Evolutionary conservation across 2,797 vertebrate genomes (phyloP), one percentile per base, ranked within the genome.

Genomic region (Tragelaphus oryx): DNA sequence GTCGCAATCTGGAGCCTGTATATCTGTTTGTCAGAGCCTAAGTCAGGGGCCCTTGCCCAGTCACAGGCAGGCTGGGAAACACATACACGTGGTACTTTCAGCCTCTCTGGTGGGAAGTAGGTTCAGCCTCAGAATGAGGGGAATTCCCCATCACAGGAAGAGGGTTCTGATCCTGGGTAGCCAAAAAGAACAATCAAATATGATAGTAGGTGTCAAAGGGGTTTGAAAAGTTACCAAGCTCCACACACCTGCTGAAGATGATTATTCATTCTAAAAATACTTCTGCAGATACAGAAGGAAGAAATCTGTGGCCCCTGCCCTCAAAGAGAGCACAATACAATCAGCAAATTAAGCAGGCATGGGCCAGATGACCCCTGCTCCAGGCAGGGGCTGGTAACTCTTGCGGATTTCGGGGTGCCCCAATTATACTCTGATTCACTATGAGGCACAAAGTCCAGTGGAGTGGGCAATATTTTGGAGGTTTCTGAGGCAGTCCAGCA

Each of bases 111-210:
- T 93, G 62, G 87, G 86, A 87, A 86, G 55, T 48, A 28, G 57
- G 24, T 33, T 57, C 41, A 44, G 76, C 75, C 90, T 96, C 50
- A 60, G 60, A 68, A 88, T 33, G n/a, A 41, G 54, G 88, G 94
- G 37, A 87, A 28, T 87, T 87, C 83, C 81, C 93, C 62, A 65
- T 41, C 68, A 79, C 74, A 95, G 96, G 90, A 96, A 93, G 89
- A 59, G 50, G 62, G 30, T 60, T 88, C 82, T 22, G 55, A 89
- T 74, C 87, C 92, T 92, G 28, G 60, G 87, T 62, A 88, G 83
- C 82, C 95, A 71, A 89, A 87, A 78, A 97, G 76, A 93, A 55
- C 90, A 88, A 68, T 88, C 89, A 68, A 94, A 55, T 46, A 76
- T 82, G 79, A 44, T 14, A 46, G 26, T 65, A 62, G 62, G 37